phyloP scores from a whole-genome alignment of 2,113 vertebrate species.

The Takifugu bimaculatus region DNA sequence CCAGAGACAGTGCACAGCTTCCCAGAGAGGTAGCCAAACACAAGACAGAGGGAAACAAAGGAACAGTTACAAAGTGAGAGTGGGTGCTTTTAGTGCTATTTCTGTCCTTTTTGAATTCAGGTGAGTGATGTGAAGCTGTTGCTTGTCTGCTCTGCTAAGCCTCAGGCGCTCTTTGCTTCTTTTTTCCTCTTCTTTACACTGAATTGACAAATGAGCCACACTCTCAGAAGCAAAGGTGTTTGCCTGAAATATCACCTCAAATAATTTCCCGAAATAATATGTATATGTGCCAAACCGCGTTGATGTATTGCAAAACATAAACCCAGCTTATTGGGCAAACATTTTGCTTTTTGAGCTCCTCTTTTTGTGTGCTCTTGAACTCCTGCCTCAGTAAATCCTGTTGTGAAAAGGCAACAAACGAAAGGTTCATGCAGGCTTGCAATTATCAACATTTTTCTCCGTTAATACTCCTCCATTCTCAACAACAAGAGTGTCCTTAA shows the following conservation, averaged over 20 bases:
- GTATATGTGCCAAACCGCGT: constrained; percentile 32
- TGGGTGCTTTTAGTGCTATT: constrained; percentile 74
- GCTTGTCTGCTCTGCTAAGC: constrained; percentile 70
- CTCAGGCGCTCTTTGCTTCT: constrained; percentile 55
- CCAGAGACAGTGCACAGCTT: constrained; percentile 24
- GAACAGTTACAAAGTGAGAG: constrained; percentile 68
- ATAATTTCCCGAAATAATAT: constrained; percentile 48
- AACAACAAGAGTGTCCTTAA: constrained; percentile 42
- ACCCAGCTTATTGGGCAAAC: constrained; percentile 26
- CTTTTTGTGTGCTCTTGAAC: constrained; percentile 20
- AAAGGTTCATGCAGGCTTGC: constrained; percentile 40
- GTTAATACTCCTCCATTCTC: constrained; percentile 39
- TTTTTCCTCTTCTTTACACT: constrained; percentile 23
- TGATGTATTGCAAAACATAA: constrained; percentile 26
- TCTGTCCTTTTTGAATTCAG: constrained; percentile 71
- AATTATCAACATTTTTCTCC: constrained; percentile 42
- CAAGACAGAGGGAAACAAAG: constrained; percentile 61
- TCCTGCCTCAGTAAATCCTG: constrained; percentile 27
- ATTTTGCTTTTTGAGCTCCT: constrained; percentile 20
- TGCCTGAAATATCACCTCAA: constrained; percentile 43
- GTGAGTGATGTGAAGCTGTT: constrained; percentile 70
- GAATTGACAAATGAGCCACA: constrained; percentile 54
- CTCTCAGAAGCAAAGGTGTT: constrained; percentile 42
- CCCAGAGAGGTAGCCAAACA: constrained; percentile 44
- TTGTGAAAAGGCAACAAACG: constrained; percentile 44